Conservation (phyloP, 2,113 vertebrate genomes). For the Diadophis punctatus region DNA sequence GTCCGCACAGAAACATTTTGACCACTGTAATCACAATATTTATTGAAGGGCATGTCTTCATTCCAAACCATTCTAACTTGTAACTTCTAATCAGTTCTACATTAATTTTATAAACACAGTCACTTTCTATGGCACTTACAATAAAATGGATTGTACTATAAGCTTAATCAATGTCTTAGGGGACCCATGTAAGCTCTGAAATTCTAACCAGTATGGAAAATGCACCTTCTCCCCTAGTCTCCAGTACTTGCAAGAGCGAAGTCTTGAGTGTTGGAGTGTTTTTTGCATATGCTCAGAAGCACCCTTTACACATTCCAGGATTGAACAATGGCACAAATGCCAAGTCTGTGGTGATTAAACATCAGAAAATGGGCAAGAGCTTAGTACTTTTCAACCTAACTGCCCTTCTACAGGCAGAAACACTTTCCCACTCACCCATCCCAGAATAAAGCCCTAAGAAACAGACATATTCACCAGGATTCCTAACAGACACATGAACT, state of each 20-base stretch:
- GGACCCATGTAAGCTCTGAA: neutral
- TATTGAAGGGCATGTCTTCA: neutral
- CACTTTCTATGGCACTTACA: neutral
- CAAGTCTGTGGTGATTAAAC: neutral
- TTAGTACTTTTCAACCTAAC: neutral
- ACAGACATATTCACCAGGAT: neutral
- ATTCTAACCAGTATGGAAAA: neutral
- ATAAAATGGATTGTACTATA: neutral
- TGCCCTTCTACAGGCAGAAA: neutral
- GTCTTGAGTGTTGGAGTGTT: neutral
- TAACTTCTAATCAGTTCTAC: neutral
- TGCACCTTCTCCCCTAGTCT: neutral
- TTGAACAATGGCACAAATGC: neutral
- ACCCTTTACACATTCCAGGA: neutral
- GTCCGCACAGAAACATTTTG: neutral
- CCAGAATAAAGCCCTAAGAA: neutral
- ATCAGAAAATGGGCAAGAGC: neutral
- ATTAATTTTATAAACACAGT: neutral
- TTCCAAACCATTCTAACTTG: neutral
- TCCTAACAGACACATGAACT: no score
- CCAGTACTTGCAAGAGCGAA: neutral
- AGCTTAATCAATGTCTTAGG: neutral
- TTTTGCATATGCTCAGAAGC: neutral
- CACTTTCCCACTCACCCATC: neutral
- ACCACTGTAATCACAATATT: neutral